phyloP scores from a whole-genome alignment of 2,888 invertebrate species.

The Tigriopus californicus region DNA sequence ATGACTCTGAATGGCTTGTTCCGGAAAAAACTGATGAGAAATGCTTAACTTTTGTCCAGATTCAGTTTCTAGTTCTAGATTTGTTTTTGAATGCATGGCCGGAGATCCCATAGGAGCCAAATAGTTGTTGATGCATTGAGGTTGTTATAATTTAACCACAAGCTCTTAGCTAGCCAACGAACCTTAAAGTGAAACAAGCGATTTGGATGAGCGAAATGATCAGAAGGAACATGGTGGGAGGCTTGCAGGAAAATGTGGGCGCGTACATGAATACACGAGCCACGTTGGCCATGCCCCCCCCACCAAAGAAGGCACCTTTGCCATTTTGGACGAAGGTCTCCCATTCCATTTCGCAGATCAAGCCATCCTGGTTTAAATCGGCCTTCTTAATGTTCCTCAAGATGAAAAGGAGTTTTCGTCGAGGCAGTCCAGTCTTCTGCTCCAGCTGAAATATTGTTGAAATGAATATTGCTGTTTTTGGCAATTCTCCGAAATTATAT shows the following conservation, averaged over 20 bases:
- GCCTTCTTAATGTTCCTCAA: background rate
- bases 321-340: background rate
- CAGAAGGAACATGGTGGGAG: background rate
- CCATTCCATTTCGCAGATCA: background rate
- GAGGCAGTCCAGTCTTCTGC: background rate
- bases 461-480: too few species aligned
- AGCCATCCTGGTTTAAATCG: constrained; percentile 20
- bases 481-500: too few species aligned
- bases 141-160: too few species aligned
- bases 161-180: too few species aligned
- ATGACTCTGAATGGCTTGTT: too few species aligned
- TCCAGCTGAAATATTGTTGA: background rate
- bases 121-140: too few species aligned
- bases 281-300: background rate
- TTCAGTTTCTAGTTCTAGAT: too few species aligned
- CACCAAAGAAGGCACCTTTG: too few species aligned
- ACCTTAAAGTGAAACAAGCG: background rate
- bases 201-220: background rate
- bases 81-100: too few species aligned
- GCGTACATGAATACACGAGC: background rate
- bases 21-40: too few species aligned
- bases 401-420: background rate
- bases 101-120: too few species aligned
- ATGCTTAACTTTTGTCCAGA: too few species aligned
- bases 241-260: background rate